Evolutionary conservation across 1,140 invertebrate species (phyloP).

Genomic region (Tetranychus cinnabarinus): DNA sequence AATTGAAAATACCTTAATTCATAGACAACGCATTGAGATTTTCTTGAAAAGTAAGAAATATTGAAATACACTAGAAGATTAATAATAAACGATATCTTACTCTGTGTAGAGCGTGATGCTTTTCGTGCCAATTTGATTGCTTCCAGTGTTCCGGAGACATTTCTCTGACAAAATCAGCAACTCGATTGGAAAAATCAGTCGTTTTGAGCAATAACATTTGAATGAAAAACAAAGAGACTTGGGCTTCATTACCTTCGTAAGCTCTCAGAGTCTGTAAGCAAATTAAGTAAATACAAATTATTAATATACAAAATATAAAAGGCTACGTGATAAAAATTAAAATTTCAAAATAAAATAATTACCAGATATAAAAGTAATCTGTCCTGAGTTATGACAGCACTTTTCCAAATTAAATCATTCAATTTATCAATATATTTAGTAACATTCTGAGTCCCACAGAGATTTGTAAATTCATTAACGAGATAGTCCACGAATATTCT

Average conservation of each 20-base stretch:
- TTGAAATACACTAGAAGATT: background rate
- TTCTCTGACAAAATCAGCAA: constrained; percentile 80
- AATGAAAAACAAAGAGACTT: constrained; percentile 85
- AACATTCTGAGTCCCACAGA: constrained; percentile 52
- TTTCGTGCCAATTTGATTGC: constrained; percentile 90
- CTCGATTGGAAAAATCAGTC: constrained; percentile 62
- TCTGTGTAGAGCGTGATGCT: constrained; percentile 65
- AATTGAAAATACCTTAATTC: too few relatives aligned
- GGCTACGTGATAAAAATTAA: background rate
- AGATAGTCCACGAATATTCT: constrained; percentile 85
- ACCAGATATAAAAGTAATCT: constrained; percentile 64
- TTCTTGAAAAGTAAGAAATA: too few relatives aligned
- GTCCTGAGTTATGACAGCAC: constrained; percentile 84
- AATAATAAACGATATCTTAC: constrained; percentile 13
- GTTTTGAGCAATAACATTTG: constrained; percentile 64
- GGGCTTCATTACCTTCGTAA: constrained; percentile 73
- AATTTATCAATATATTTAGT: constrained; percentile 76
- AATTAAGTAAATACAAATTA: background rate
- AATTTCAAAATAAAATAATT: constrained; percentile 17
- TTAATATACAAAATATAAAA: constrained; percentile 11
- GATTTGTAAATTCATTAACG: constrained; percentile 68
- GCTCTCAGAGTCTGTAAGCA: constrained; percentile 45
- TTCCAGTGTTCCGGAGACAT: constrained; percentile 51
- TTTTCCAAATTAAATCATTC: constrained; percentile 91
- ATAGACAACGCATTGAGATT: too few relatives aligned